Conservation (phyloP, 2,888 invertebrate species). For the Amitus sp. region DNA sequence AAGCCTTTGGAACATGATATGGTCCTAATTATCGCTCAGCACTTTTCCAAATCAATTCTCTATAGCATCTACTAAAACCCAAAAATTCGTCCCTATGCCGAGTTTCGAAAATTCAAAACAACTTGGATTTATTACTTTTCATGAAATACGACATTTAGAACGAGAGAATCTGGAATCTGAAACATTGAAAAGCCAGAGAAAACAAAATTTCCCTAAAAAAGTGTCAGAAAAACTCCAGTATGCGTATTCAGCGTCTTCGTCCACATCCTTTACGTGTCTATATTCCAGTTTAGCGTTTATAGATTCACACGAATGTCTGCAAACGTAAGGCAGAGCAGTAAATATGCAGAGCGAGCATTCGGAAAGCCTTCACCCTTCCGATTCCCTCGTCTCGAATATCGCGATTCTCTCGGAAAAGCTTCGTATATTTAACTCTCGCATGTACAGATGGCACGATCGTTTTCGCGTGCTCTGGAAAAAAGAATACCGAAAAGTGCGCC, state of each 20-base stretch:
- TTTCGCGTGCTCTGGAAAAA: constrained; percentile 25
- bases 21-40: too few relatives aligned
- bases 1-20: too few relatives aligned
- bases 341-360: constrained; percentile 15
- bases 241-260: not conserved
- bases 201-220: too few relatives aligned
- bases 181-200: too few relatives aligned
- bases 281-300: constrained; percentile 9
- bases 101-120: too few relatives aligned
- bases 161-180: too few relatives aligned
- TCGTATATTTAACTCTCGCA: constrained; percentile 29
- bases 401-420: constrained; percentile 18
- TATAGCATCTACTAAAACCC: too few relatives aligned
- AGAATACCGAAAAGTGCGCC: constrained; percentile 29
- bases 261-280: not conserved
- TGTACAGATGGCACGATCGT: constrained; percentile 23
- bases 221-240: too few relatives aligned
- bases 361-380: constrained; percentile 1
- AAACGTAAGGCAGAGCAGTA: constrained; percentile 13
- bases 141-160: too few relatives aligned
- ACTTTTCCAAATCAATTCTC: too few relatives aligned
- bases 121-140: too few relatives aligned
- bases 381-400: constrained; percentile 14
- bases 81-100: too few relatives aligned
- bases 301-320: constrained; percentile 8